Conservation (phyloP, 2,888 invertebrate genomes). For the Thysanoteuthis rhombus region DNA sequence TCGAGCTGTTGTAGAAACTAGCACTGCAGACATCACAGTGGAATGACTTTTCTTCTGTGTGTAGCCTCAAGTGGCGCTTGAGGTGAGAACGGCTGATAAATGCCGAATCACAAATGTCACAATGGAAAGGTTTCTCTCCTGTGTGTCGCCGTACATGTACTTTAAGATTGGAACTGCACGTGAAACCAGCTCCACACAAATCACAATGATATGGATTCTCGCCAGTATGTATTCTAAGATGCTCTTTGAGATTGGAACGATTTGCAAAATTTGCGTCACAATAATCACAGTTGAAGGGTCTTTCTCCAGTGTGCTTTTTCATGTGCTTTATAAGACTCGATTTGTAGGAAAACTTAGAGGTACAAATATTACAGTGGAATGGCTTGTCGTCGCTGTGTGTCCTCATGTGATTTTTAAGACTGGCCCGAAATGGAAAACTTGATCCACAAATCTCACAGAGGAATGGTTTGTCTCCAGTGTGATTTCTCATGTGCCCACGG, state of each 20-base stretch:
- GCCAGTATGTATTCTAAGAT: not conserved
- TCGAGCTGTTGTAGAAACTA: not conserved
- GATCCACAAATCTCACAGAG: not conserved
- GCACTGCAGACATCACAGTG: not conserved
- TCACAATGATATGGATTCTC: not conserved
- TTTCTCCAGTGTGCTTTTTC: not conserved
- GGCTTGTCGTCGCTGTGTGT: not conserved
- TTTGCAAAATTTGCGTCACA: not conserved
- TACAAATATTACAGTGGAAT: not conserved
- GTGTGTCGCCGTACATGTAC: not conserved
- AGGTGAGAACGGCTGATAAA: not conserved
- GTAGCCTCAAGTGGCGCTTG: not conserved
- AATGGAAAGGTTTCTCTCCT: not conserved
- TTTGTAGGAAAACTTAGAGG: not conserved
- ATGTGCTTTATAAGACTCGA: not conserved
- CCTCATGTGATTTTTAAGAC: not conserved
- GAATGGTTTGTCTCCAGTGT: not conserved
- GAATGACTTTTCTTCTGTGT: not conserved
- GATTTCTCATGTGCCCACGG: not conserved
- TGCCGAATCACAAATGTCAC: not conserved
- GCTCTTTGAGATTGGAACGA: not conserved
- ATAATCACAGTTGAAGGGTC: not conserved
- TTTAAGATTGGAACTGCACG: not conserved
- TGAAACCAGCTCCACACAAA: not conserved
- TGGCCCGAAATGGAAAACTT: not conserved